Evolutionary conservation across 92 coral and sea anemone species (phyloP), one percentile per base, ranked within the genome.

Genomic region (Plumapathes pennacea): DNA sequence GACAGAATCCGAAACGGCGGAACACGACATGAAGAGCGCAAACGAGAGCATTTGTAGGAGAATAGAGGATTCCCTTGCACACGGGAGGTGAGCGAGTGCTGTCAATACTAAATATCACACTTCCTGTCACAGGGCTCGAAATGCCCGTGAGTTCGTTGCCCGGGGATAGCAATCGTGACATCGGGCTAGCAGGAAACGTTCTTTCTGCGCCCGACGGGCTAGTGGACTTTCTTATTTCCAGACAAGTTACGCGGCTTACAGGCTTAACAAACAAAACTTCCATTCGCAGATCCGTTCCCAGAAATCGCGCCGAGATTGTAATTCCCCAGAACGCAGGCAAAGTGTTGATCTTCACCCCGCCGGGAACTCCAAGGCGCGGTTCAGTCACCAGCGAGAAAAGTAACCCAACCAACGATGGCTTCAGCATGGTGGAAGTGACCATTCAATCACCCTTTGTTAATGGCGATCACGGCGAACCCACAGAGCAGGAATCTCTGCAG

Each of bases 321-420:
- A 71, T 88, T 8, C 96, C 96, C 1, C 96, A 88, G 50, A 76
- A 84, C 46, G 96, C 96, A 48, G 96, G 96, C 36, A 75, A 82
- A 18, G 96, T 85, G 37, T 60, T 82, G 54, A 85, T 88, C 45
- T 88, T 88, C 58, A 67, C 96, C 20, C 86, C 86, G 4, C 96
- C 96, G 21, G 78, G 52, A 33, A 78, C 90, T 5, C 89, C 89
- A 27, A 57, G 83, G 44, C 67, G 71, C 62, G 71, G 66, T 25
- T 78, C 85, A 2, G 52, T 30, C 10, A 78, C 78, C 14, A 59
- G 67, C 51, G 85, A 72, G 17, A 25, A 55, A 12, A 71, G 73
- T 31, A 27, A 40, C 38, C 42, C 70, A 17, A 21, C 67, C 6
- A 78, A 78, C 24, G 85, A 51, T n/a, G 88, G 77, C 27, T 80